Evolutionary conservation across 2,113 vertebrate genomes (phyloP).

Genomic region (Pyrgilauda ruficollis): DNA sequence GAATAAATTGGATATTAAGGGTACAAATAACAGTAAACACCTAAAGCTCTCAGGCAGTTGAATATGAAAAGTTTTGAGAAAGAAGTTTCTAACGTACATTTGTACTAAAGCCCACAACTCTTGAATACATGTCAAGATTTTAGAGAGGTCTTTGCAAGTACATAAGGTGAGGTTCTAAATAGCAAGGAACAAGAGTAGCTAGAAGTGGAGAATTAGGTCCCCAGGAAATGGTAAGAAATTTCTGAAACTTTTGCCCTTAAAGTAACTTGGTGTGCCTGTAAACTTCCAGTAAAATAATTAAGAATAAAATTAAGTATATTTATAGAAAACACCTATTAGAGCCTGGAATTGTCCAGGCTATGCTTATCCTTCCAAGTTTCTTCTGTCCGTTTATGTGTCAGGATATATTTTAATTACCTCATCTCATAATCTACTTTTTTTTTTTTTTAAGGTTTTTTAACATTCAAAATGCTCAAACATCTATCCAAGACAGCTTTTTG

Average conservation of each 20-base stretch:
- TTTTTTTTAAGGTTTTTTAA: background rate
- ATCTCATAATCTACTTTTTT: background rate
- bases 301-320: background rate
- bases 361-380: background rate
- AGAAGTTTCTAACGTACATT: background rate
- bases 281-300: background rate
- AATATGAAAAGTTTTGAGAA: background rate
- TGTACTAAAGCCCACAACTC: background rate
- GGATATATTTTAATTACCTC: background rate
- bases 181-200: background rate
- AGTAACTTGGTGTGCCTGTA: background rate
- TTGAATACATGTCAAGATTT: background rate
- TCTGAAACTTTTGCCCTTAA: background rate
- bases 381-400: background rate
- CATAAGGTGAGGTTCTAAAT: background rate
- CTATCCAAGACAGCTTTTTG: background rate
- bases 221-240: accelerated
- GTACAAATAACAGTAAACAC: background rate
- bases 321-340: background rate
- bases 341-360: background rate
- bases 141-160: background rate
- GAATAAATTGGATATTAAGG: background rate
- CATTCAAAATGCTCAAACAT: background rate
- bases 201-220: background rate
- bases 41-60: background rate